Conservation (phyloP, 2,888 invertebrate species). For the Endomychus coccineus region DNA sequence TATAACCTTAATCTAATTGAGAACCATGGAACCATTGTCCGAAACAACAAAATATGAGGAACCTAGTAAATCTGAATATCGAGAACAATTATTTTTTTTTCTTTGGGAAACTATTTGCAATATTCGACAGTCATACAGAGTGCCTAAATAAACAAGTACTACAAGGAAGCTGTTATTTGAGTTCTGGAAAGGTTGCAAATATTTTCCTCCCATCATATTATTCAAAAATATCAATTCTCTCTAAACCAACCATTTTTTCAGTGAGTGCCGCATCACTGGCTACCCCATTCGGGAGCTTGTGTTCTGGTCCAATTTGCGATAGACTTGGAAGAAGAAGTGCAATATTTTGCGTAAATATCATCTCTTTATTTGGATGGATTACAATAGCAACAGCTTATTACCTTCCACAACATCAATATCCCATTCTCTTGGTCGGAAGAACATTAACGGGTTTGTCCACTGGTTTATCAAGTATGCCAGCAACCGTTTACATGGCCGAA, state of each 20-base stretch:
- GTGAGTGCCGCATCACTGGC: conserved; percentile 50
- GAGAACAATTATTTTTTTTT: no score
- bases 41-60: no score
- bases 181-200: no score
- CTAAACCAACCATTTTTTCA: conserved; percentile 29
- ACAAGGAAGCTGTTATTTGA: no score
- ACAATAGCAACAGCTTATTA: conserved; percentile 42
- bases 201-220: background rate
- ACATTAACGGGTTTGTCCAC: conserved; percentile 46
- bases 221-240: background rate
- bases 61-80: no score
- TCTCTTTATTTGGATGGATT: conserved; percentile 49
- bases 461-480: conserved; percentile 49
- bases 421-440: conserved; percentile 44
- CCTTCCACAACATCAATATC: conserved; percentile 30
- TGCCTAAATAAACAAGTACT: no score
- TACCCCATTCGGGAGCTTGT: conserved; percentile 49
- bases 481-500: conserved; percentile 51
- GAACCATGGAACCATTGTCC: no score
- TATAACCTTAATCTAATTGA: no score
- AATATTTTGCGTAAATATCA: conserved; percentile 44
- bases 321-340: conserved; percentile 47
- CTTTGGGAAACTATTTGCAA: no score
- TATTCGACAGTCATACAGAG: no score
- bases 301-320: conserved; percentile 48